phyloP scores from a whole-genome alignment of 2,888 invertebrate species.

The Cataglyphis livida region DNA sequence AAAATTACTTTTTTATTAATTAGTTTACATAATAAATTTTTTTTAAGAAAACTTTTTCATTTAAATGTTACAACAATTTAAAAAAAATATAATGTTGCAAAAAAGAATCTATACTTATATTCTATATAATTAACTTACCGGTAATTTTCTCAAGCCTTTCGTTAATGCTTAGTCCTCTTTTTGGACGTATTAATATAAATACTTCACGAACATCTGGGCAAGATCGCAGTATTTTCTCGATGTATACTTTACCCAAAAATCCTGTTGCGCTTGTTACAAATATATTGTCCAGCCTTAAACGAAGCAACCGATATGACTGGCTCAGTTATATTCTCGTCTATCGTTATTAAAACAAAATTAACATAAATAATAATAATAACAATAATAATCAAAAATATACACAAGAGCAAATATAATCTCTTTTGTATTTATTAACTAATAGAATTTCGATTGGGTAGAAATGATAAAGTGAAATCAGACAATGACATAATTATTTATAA shows the following conservation, averaged over 20 bases:
- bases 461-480: not conserved
- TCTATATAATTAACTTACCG: conserved; percentile 80
- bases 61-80: not conserved
- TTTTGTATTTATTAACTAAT: not conserved
- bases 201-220: conserved; percentile 91
- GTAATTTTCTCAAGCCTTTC: conserved; percentile 88
- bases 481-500: not conserved
- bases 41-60: not conserved
- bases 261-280: conserved; percentile 95
- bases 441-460: not conserved
- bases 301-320: not conserved
- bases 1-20: not conserved
- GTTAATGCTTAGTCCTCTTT: conserved; percentile 89
- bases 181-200: conserved; percentile 92
- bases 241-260: conserved; percentile 95
- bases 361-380: not conserved
- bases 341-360: not conserved
- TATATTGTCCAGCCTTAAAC: conserved; percentile 87
- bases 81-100: not conserved
- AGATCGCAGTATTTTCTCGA: conserved; percentile 95
- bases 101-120: not conserved
- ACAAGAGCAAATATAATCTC: not conserved
- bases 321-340: not conserved
- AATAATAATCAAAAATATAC: not conserved
- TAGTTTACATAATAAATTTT: not conserved